These are phyloP conservation scores for Motacilla alba DNA, from an alignment of 2,113 vertebrate species.

Conservation along the genomic window DNA sequence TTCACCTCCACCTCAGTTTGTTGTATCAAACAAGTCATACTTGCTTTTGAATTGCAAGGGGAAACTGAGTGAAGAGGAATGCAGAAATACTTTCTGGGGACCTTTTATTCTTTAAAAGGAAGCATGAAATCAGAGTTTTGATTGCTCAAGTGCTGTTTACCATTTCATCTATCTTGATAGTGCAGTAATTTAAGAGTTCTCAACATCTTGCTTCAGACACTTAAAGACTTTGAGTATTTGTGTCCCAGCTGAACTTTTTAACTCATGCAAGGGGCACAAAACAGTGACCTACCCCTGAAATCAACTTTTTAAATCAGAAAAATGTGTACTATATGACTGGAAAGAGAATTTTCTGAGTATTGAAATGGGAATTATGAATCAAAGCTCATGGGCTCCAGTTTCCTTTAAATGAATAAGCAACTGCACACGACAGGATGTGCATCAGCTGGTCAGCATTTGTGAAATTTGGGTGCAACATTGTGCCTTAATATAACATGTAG, in stretches of 20 bases:
- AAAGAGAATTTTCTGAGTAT: slow-evolving; percentile 25
- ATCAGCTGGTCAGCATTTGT: background rate
- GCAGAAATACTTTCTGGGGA: slow-evolving; percentile 38
- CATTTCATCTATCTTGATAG: slow-evolving; percentile 45
- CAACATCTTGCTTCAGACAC: background rate
- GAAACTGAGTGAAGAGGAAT: slow-evolving; percentile 31
- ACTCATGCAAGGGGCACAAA: slow-evolving; percentile 38
- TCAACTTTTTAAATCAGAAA: slow-evolving; percentile 67
- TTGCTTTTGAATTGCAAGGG: slow-evolving; percentile 15
- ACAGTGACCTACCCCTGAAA: slow-evolving; percentile 58
- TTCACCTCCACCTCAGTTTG: slow-evolving; percentile 28
- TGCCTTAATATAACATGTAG: background rate
- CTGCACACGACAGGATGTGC: background rate
- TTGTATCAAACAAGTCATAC: background rate
- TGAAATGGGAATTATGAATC: slow-evolving; percentile 28
- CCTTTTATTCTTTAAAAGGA: slow-evolving; percentile 51
- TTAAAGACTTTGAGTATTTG: slow-evolving; percentile 12
- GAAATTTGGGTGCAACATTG: background rate
- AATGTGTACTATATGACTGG: slow-evolving; percentile 25
- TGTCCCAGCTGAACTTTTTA: slow-evolving; percentile 37
- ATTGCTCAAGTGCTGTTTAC: slow-evolving; percentile 33
- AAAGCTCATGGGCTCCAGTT: background rate
- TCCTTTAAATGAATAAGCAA: slow-evolving; percentile 8
- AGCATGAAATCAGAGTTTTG: slow-evolving; percentile 41
- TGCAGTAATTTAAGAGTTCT: slow-evolving; percentile 45